Base-by-base conservation (phyloP, 2,888 invertebrate genomes). In the Cistogaster globosa region DNA sequence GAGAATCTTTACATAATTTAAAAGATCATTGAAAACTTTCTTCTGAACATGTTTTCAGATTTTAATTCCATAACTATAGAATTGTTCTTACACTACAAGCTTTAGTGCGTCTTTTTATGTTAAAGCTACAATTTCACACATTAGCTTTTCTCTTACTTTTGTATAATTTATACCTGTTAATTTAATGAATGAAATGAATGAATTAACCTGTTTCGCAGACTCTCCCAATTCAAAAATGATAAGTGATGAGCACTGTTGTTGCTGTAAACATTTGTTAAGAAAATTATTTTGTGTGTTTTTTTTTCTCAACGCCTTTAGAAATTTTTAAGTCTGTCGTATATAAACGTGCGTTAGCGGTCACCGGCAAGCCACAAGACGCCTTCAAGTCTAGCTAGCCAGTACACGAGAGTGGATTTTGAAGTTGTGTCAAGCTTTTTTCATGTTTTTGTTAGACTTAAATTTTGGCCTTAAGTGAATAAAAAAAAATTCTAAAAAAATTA, bases 281-380 rank as follows among this genome's bases (percentile, higher is more conserved):
- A 48, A 78, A 55, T 62, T 78, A 11, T 22, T 26, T 32, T 62
- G 26, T 69, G 45, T 55, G 26, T 26, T 4, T 26, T 32, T 32
- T 32, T 32, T 32, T 69, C 45, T 53, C 12, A 60, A 38, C 22
- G 18, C 38, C 57, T 71, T 71, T 58, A 67, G 42, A 38, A 7
- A 32, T 42, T 32, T 58, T 58, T 18, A 79, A 74, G 74, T 53
- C 53, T 51, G 20, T 80, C 72, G 89, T 92, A 92, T 92, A 92
- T 91, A 92, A 92, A 89, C 91, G 88, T 87, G 88, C 86, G 89
- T 87, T 89, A 88, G 88, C 90, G 88, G 85, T 87, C 88, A 89
- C 89, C 90, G 89, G 89, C 88, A 89, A 89, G 90, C 89, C 92
- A 92, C 91, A 92, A 92, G 92, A 92, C 92, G 92, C 92, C 92